Evolutionary conservation across 1,140 invertebrate genomes (phyloP).

Genomic region (Cotesia vestalis): DNA sequence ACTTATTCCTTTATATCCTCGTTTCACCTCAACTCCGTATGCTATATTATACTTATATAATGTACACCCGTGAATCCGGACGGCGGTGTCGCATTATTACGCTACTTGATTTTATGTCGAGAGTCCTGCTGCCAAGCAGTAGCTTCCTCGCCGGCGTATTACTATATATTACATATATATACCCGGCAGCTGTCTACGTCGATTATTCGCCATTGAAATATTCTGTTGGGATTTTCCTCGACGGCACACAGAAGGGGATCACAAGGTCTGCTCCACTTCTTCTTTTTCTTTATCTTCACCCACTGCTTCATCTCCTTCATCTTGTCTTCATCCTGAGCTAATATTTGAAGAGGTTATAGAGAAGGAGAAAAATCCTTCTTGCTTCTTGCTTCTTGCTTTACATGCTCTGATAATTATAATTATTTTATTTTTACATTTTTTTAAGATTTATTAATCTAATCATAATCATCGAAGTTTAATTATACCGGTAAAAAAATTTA

Average conservation of each 20-base stretch:
- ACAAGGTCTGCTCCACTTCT: no score
- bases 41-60: no score
- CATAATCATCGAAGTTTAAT: no score
- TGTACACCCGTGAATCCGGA: background rate
- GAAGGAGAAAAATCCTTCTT: background rate
- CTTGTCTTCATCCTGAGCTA: slow-evolving; percentile 46
- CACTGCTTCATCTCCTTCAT: no score
- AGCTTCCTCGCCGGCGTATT: background rate
- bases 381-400: background rate
- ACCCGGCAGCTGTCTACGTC: slow-evolving; percentile 55
- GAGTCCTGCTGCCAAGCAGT: slow-evolving; percentile 24
- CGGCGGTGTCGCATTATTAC: slow-evolving; percentile 56
- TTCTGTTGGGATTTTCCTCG: slow-evolving; percentile 49
- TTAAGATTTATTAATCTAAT: no score
- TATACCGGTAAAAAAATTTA: no score
- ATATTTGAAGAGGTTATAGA: slow-evolving; percentile 58
- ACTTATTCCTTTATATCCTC: slow-evolving; percentile 1
- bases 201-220: slow-evolving; percentile 60
- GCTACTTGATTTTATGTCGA: slow-evolving; percentile 65
- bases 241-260: slow-evolving; percentile 4
- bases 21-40: background rate
- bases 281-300: background rate
- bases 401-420: background rate
- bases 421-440: no score
- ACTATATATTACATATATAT: no score